These are phyloP conservation scores for Marisa cornuarietis DNA, from an alignment of 1,140 invertebrate species.

Conservation along the genomic window DNA sequence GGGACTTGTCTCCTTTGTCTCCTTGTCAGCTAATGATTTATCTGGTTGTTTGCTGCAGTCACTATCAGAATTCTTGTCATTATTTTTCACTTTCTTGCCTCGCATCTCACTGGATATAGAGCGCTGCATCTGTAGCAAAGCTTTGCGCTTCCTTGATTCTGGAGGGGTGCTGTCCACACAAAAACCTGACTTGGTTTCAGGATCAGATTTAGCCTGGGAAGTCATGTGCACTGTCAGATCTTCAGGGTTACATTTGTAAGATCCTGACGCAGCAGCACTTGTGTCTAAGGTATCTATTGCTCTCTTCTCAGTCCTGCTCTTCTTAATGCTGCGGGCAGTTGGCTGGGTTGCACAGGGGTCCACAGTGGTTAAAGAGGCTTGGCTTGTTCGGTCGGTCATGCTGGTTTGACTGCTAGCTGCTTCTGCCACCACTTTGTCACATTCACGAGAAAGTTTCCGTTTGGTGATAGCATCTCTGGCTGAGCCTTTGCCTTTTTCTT, in stretches of 20 bases:
- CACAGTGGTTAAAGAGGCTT: background rate
- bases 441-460: slow-evolving; percentile 12
- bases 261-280: background rate
- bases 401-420: background rate
- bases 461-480: slow-evolving; percentile 1
- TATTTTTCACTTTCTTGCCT: background rate
- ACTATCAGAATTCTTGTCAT: slow-evolving; percentile 4
- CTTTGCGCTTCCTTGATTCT: slow-evolving; percentile 12
- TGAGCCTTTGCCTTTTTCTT: slow-evolving; percentile 5
- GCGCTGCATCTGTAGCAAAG: background rate
- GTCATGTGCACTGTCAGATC: background rate
- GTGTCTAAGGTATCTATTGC: background rate
- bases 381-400: background rate
- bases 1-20: background rate
- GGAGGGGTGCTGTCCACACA: background rate
- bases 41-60: background rate
- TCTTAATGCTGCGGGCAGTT: background rate
- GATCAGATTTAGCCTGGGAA: background rate
- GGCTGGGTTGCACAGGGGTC: background rate
- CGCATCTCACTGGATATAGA: background rate
- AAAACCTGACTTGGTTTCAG: background rate
- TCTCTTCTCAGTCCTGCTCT: background rate
- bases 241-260: background rate
- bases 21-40: background rate
- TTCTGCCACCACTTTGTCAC: slow-evolving; percentile 1